These are phyloP conservation scores for Danionella cerebrum DNA, from an alignment of 2,113 vertebrate species.

Conservation along the genomic window DNA sequence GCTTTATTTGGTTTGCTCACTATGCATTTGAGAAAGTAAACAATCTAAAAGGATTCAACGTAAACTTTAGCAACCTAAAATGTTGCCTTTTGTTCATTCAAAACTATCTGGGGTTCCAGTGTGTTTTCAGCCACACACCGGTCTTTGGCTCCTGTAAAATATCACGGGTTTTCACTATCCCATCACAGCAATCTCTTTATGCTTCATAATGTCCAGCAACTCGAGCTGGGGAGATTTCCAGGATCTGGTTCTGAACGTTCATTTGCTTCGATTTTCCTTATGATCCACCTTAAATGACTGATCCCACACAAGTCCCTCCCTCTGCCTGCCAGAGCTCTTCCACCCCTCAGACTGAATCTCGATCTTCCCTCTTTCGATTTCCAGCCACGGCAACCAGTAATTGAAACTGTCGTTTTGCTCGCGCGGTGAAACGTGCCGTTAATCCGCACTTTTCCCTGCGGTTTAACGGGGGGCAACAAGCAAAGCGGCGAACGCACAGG, in stretches of 20 bases:
- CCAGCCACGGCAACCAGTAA: conserved; percentile 43
- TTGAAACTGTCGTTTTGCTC: conserved; percentile 39
- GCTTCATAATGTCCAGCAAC: background rate
- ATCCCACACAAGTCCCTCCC: conserved; percentile 51
- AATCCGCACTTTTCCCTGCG: conserved; percentile 29
- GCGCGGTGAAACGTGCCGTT: conserved; percentile 31
- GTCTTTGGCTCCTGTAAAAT: no score
- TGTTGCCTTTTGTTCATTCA: no score
- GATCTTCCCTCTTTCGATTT: conserved; percentile 38
- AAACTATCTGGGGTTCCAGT: no score
- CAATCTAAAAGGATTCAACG: no score
- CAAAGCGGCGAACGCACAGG: background rate
- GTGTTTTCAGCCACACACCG: no score
- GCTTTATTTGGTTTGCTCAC: no score
- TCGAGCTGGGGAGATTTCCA: background rate
- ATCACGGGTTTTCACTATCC: no score
- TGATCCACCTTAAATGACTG: conserved; percentile 62
- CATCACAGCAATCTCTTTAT: no score
- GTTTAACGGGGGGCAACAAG: background rate
- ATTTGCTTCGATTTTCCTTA: conserved; percentile 13
- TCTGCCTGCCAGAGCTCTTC: conserved; percentile 35
- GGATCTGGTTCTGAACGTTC: background rate
- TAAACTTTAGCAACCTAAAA: no score
- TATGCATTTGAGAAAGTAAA: no score
- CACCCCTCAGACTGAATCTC: conserved; percentile 10